Base-by-base conservation (phyloP, 2,797 vertebrate genomes). In the Xiphophorus birchmanni region DNA sequence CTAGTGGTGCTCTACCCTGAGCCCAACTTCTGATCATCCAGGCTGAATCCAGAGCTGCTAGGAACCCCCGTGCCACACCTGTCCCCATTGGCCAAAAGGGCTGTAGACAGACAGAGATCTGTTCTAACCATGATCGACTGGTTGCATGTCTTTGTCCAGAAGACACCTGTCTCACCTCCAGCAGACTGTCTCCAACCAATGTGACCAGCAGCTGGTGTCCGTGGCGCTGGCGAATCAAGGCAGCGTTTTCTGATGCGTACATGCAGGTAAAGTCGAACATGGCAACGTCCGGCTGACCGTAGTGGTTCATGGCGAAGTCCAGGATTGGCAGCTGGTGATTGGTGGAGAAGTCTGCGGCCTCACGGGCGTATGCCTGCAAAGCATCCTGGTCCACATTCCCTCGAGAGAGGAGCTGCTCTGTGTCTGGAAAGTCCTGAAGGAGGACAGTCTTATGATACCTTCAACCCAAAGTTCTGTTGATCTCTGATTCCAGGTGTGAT, bases 21-120 rank as follows among this genome's bases (percentile, higher is more conserved):
- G 96, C 96, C 98, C 98, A 99, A 56, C 96, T 96, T 54, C 96
- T 95, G 71, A 99, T 96, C 98, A 99, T 99, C 98, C 98, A 99
- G 60, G 97, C 97, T 3, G 98, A 97, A 81, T 99, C 98, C 94
- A 99, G 97, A 21, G 97, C 98, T 56, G 98, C 97, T 73, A 99
- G 94, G 89, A 99, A 99, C 32, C 98, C 98, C 5, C 98, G 96
- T 45, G 97, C 98, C 56, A 99, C 96, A 65, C 98, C 98, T 37
- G 98, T 99, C 83, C 98, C 98, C 97, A 99, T 99, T 0, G 98
- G 98, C 98, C 98, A 99, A 91, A 99, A 99, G 0, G 98, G 98
- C 98, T 96, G 88, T 35, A 37, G 75, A 58, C 44, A 74, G 44
- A 82, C 32, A 69, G 40, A 8, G 35, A 78, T 15, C 17, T 21